A percentile compares a stretch with the other conserved stretches of the same genome.
Evolutionary conservation across 1,140 invertebrate species (phyloP).

Genomic region (Drosophila asahinai): DNA sequence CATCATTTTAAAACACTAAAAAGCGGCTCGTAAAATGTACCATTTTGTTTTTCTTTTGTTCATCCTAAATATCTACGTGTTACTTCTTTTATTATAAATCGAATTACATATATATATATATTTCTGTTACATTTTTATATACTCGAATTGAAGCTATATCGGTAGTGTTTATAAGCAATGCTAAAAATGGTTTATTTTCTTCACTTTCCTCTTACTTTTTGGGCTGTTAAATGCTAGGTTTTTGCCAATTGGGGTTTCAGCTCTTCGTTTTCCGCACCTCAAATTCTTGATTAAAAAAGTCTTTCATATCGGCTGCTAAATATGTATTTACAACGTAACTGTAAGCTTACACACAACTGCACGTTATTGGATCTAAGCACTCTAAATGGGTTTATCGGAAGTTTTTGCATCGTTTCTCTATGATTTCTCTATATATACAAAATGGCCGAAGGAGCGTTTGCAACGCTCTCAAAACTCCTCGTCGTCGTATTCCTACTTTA

Average conservation of each 20-base stretch:
- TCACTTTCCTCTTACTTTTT: conserved; percentile 7
- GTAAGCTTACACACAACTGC: conserved; percentile 42
- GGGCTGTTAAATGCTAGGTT: conserved; percentile 66
- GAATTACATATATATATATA: conserved; percentile 20
- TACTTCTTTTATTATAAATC: conserved; percentile 11
- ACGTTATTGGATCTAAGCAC: conserved; percentile 42
- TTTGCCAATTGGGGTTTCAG: conserved; percentile 27
- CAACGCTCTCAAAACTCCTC: conserved; percentile 46
- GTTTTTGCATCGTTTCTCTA: conserved; percentile 38
- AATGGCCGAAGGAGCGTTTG: conserved; percentile 59
- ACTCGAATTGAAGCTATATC: conserved; percentile 65
- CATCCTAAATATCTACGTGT: conserved; percentile 43
- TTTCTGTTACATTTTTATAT: conserved; percentile 30
- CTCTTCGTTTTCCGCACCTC: conserved; percentile 22
- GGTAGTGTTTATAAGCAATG: conserved; percentile 62
- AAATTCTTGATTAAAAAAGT: conserved; percentile 59
- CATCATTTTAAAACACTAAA: conserved; percentile 63
- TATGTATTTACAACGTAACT: conserved; percentile 34
- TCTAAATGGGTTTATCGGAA: conserved; percentile 46
- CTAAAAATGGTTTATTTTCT: conserved; percentile 50
- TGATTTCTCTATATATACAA: conserved; percentile 50
- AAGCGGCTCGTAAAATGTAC: conserved; percentile 53
- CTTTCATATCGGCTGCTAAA: conserved; percentile 56
- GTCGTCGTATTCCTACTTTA: not conserved
- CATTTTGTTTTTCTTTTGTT: conserved; percentile 9